These are phyloP conservation scores for Drosophila nasuta DNA, from an alignment of 1,140 invertebrate species.

Conservation along the genomic window DNA sequence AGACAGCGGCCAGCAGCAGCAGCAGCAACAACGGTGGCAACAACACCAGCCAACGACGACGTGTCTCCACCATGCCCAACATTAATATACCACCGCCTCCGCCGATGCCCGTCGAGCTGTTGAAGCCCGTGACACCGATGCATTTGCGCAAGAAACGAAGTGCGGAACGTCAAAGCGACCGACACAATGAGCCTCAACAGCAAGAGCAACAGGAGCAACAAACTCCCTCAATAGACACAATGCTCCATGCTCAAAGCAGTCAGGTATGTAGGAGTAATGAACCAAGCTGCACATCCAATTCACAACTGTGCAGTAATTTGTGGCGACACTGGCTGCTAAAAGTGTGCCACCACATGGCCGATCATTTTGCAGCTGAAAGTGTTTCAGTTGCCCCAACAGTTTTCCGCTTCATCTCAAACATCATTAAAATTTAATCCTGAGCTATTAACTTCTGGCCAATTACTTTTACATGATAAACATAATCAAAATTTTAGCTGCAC, in stretches of 20 bases:
- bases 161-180: constrained; percentile 32
- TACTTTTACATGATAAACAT: constrained; percentile 7
- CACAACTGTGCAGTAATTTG: constrained; percentile 7
- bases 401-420: no score
- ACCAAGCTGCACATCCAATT: not conserved
- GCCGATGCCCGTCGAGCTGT: constrained; percentile 64
- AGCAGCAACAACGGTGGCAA: not conserved
- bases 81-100: constrained; percentile 76
- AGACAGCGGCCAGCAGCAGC: constrained; percentile 1
- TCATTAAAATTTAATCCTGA: not conserved
- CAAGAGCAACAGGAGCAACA: constrained; percentile 6
- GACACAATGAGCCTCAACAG: not conserved
- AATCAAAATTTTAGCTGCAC: constrained; percentile 13
- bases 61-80: constrained; percentile 71
- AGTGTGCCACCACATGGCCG: not conserved
- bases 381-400: not conserved
- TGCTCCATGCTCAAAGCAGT: not conserved
- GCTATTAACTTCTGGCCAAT: not conserved
- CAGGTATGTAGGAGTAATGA: constrained; percentile 12
- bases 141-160: constrained; percentile 70
- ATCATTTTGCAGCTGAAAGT: not conserved
- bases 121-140: constrained; percentile 63
- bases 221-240: not conserved
- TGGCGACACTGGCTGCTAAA: constrained; percentile 11
- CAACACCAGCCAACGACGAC: constrained; percentile 38